Conservation (phyloP, 2,888 invertebrate species). For the Toxonevra muliebris region DNA sequence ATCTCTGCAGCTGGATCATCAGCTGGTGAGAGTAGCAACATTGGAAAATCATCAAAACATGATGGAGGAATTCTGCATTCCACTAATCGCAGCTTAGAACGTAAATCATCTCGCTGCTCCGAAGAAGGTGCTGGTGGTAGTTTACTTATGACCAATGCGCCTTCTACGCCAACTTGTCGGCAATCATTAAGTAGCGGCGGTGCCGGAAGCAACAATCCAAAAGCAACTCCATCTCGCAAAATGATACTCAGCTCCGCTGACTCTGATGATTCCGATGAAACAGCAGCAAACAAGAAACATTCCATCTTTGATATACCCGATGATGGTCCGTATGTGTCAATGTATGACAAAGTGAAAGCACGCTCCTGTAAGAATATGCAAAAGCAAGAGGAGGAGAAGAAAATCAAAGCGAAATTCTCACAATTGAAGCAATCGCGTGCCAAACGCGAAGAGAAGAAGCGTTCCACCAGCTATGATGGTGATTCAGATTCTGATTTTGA, state of each 20-base stretch:
- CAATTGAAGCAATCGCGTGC: slow-evolving; percentile 88
- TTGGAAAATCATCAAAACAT: slow-evolving; percentile 38
- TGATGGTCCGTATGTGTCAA: slow-evolving; percentile 88
- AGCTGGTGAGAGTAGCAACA: slow-evolving; percentile 47
- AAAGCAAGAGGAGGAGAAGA: slow-evolving; percentile 89
- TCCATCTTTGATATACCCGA: slow-evolving; percentile 91
- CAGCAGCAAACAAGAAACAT: slow-evolving; percentile 74
- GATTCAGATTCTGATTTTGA: slow-evolving; percentile 78
- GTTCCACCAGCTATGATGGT: slow-evolving; percentile 88
- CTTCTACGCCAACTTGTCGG: slow-evolving; percentile 36
- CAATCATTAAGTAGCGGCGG: slow-evolving; percentile 32
- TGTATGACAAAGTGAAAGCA: slow-evolving; percentile 98
- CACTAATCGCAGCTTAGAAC: slow-evolving; percentile 48
- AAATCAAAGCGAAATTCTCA: slow-evolving; percentile 89
- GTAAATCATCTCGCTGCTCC: slow-evolving; percentile 51
- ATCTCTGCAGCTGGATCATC: slow-evolving; percentile 50
- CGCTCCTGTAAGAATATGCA: slow-evolving; percentile 94
- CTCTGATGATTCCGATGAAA: slow-evolving; percentile 70
- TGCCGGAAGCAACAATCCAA: slow-evolving; percentile 34
- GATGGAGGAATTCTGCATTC: slow-evolving; percentile 39
- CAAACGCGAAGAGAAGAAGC: slow-evolving; percentile 87
- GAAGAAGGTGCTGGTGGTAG: slow-evolving; percentile 43
- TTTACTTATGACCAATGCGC: background rate
- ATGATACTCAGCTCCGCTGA: slow-evolving; percentile 72
- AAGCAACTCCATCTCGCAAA: slow-evolving; percentile 49